Base-by-base conservation (phyloP, 2,888 invertebrate genomes). In the Rugalucina vietnamica region DNA sequence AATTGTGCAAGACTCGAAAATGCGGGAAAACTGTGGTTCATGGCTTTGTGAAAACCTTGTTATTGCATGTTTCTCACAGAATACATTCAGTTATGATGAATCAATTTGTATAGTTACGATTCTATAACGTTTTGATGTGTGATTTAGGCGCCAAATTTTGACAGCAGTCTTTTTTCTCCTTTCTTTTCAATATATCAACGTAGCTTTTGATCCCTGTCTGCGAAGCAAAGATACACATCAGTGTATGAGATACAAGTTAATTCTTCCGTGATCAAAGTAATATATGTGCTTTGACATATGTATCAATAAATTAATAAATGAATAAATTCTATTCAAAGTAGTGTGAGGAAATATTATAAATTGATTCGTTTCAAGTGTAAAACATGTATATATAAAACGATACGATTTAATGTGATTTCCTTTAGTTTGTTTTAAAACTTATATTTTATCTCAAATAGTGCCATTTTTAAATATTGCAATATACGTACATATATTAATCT, bases 141-240 rank as follows among this genome's bases (percentile, higher is more conserved):
- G 65, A 65, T 34, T 65, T 65, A 65, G 65, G 65, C 65, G 65
- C 65, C 65, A 12, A 34, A 34, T 65, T 57, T 65, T 65, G 65
- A 65, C 65, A 65, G 34, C 34, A n/a, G n/a, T n/a, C n/a, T 18
- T 34, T 65, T 65, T 24, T 65, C 65, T 34, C 27, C 34, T 21
- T 65, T 34, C 34, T 34, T 65, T 8, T 1, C 4, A 65, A 65
- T 65, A 32, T 65, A 4, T 10, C 65, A 65, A 34, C 65, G 21
- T 4, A 34, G 24, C 65, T 65, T 43, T 65, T 65, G 65, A 65
- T 65, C 65, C 65, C 65, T 12, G 32, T 65, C 21, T 65, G 65
- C 32, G 65, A 65, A 34, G 34, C 14, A 2, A 57, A 21, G 57
- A 57, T 57, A 57, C 18, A 57, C n/a, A 57, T 57, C 57, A 57